These are phyloP conservation scores for Trachelus tabidus DNA, from an alignment of 2,888 invertebrate genomes.

Conservation along the genomic window DNA sequence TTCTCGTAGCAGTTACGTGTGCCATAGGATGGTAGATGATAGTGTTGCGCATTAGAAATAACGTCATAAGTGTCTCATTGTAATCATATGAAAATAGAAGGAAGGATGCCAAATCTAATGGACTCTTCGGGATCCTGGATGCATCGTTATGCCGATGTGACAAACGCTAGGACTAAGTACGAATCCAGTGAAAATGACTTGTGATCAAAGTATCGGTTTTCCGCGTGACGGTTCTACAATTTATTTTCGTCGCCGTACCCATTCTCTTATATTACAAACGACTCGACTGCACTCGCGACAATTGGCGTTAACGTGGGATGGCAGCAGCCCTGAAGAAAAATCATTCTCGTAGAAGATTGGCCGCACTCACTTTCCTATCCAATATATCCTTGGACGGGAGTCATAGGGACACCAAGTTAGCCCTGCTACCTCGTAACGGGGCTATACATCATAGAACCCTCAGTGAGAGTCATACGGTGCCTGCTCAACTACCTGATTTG, in stretches of 20 bases:
- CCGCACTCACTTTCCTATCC: constrained; percentile 93
- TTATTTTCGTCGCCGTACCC: not conserved
- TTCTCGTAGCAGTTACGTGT: not conserved
- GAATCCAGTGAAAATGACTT: constrained; percentile 53
- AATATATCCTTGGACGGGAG: constrained; percentile 96
- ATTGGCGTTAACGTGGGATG: constrained; percentile 58
- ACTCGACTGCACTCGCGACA: not conserved
- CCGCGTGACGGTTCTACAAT: not conserved
- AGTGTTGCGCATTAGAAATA: not conserved
- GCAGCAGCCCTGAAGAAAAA: constrained; percentile 70
- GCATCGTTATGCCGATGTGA: constrained; percentile 13
- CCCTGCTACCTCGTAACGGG: constrained; percentile 65
- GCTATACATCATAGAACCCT: constrained; percentile 41
- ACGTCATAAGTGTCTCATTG: not conserved
- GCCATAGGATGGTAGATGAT: not conserved
- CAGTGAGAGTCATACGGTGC: constrained; percentile 43
- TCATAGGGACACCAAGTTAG: constrained; percentile 78
- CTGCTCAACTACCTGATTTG: constrained; percentile 32
- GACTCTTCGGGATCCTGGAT: not conserved
- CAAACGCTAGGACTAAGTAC: constrained; percentile 58
- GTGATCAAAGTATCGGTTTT: constrained; percentile 51
- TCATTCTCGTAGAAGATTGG: constrained; percentile 85
- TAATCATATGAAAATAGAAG: not conserved
- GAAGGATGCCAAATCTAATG: not conserved
- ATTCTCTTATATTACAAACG: constrained; percentile 4